Conservation (phyloP, 2,797 vertebrate genomes). For the Bradypodion ventrale region DNA sequence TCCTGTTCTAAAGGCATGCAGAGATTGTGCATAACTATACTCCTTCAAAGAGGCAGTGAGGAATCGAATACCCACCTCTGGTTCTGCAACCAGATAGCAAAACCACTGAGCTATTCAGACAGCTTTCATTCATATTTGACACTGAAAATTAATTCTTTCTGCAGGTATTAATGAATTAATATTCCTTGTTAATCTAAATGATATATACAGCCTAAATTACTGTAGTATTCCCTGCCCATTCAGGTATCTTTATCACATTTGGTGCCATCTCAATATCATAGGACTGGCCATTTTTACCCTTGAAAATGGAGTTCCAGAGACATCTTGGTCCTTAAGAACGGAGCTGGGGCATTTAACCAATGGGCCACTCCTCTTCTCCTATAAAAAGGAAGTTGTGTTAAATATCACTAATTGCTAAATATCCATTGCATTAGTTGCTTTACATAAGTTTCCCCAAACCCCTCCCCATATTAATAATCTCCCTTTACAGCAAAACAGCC, state of each 20-base stretch:
- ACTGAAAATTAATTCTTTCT: too few species aligned
- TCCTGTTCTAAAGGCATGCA: too few species aligned
- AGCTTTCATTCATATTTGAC: not conserved
- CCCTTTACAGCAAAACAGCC: conserved; percentile 14
- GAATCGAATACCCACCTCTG: too few species aligned
- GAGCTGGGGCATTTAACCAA: not conserved
- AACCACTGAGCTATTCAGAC: too few species aligned
- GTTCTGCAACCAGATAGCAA: too few species aligned
- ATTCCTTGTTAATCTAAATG: not conserved
- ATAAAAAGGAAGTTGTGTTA: conserved; percentile 19
- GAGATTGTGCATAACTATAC: too few species aligned
- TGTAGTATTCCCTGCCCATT: not conserved
- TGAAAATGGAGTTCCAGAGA: not conserved
- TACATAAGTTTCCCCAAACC: not conserved
- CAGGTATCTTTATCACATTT: too few species aligned
- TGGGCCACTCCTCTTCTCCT: conserved; percentile 14
- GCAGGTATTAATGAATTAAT: not conserved
- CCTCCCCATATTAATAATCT: not conserved
- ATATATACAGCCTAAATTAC: not conserved
- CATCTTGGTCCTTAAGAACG: not conserved
- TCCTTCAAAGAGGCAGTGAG: too few species aligned
- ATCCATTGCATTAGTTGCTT: not conserved
- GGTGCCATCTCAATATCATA: not conserved
- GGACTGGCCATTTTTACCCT: conserved; percentile 18
- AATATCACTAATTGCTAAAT: not conserved